These are phyloP conservation scores for Zhuqinia jingwanae DNA, from an alignment of 2,888 invertebrate genomes.

Conservation along the genomic window DNA sequence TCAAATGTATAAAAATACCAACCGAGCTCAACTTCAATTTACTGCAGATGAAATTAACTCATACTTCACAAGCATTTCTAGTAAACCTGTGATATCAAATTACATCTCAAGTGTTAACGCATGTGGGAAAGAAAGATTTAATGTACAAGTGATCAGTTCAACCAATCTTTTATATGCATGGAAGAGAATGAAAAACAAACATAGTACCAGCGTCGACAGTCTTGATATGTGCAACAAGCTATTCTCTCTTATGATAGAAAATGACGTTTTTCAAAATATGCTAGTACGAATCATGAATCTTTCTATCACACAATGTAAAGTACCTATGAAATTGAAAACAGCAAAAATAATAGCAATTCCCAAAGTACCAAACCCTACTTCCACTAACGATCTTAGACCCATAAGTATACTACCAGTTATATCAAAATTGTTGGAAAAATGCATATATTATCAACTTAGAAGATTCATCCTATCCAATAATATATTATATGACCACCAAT, in stretches of 20 bases:
- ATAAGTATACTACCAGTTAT: conserved; percentile 46
- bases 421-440: conserved; percentile 43
- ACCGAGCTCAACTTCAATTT: neutral
- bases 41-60: conserved; percentile 25
- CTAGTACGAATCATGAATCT: conserved; percentile 10
- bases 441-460: conserved; percentile 27
- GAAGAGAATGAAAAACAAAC: conserved; percentile 50
- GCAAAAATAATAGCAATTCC: conserved; percentile 58
- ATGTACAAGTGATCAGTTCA: no score
- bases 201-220: neutral
- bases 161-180: no score
- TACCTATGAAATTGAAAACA: conserved; percentile 37
- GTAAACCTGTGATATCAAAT: no score
- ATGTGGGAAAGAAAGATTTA: neutral
- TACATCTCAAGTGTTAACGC: no score
- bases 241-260: neutral
- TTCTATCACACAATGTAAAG: neutral
- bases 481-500: conserved; percentile 40
- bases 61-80: conserved; percentile 1
- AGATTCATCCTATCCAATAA: neutral
- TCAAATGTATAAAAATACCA: neutral
- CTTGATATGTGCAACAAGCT: neutral
- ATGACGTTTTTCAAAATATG: neutral
- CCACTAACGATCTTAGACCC: conserved; percentile 53
- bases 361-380: neutral